Evolutionary conservation across 2,797 vertebrate genomes (phyloP), one percentile per base, ranked within the genome.

Genomic region (Bovichtus diacanthus): DNA sequence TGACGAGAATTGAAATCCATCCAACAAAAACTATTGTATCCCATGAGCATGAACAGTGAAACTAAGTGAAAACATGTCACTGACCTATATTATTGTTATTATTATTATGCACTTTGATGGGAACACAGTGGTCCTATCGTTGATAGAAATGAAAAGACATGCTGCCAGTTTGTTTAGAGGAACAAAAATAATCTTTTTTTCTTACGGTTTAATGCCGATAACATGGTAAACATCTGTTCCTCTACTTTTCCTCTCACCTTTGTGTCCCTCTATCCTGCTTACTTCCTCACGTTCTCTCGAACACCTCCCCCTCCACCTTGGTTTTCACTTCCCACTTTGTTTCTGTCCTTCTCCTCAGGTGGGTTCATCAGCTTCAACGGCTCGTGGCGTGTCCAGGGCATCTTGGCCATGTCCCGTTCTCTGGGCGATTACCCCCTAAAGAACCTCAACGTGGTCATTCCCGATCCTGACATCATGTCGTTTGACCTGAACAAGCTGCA

Each of bases 281-380:
- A 55, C 62, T 64, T 63, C 55, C 53, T 63, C 31, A 19, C 50
- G 50, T 64, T 76, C 47, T 58, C 54, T 69, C 31, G 25, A 27
- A 41, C 54, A 6, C 36, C 25, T 55, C 43, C 51, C 2, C 4
- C 9, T 11, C 25, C 21, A 2, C 16, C 12, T 31, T n/a, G 47
- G 34, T 34, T 58, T 34, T 19, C 23, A 46, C 27, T 10, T 51
- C 38, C 39, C 93, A 0, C 47, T 47, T 51, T 65, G 36, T 93
- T 13, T 79, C 44, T 54, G 15, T 34, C 21, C 54, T 63, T 53
- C 36, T 80, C 63, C 19, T 71, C 89, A 99, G 98, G 98, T 63
- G 98, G 98, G 0, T 99, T 99, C 93, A 99, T 99, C 95, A 99
- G 98, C 90, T 99, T 99, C 88, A 99, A 99, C 0, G 98, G 98